Conservation (phyloP, 2,888 invertebrate genomes). For the Sicus ferrugineus region DNA sequence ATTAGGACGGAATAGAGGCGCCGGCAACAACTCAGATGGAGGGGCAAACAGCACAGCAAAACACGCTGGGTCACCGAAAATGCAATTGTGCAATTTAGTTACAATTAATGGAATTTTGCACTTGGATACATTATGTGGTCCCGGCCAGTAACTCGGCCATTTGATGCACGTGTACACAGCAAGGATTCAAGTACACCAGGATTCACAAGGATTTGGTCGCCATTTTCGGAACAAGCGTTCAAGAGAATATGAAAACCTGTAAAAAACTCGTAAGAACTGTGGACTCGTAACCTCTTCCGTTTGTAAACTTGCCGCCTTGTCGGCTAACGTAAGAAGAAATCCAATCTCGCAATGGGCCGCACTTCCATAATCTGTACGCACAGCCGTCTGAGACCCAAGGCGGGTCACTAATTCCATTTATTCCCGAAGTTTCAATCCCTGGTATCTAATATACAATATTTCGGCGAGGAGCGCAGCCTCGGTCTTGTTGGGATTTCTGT, state of each 20-base stretch:
- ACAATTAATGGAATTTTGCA: conserved; percentile 55
- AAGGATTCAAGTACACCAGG: background rate
- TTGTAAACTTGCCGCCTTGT: too few relatives aligned
- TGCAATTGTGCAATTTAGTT: conserved; percentile 54
- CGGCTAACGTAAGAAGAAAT: too few relatives aligned
- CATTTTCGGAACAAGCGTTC: background rate
- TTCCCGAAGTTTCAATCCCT: too few relatives aligned
- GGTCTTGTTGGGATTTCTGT: too few relatives aligned
- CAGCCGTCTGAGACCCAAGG: too few relatives aligned
- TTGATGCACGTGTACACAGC: background rate
- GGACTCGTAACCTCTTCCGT: too few relatives aligned
- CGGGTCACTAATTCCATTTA: too few relatives aligned
- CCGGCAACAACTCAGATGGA: conserved; percentile 1
- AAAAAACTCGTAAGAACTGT: too few relatives aligned
- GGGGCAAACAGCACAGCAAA: background rate
- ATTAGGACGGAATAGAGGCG: conserved; percentile 21
- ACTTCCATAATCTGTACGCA: too few relatives aligned
- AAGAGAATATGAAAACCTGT: background rate
- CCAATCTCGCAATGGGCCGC: too few relatives aligned
- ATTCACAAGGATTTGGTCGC: background rate
- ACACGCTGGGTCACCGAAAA: conserved; percentile 43
- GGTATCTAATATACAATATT: too few relatives aligned
- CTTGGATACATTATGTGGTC: conserved; percentile 9
- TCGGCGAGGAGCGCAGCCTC: too few relatives aligned
- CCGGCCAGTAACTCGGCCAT: background rate